phyloP scores from a whole-genome alignment of 1,140 invertebrate genomes.

The Bursaphelenchus mucronatus region DNA sequence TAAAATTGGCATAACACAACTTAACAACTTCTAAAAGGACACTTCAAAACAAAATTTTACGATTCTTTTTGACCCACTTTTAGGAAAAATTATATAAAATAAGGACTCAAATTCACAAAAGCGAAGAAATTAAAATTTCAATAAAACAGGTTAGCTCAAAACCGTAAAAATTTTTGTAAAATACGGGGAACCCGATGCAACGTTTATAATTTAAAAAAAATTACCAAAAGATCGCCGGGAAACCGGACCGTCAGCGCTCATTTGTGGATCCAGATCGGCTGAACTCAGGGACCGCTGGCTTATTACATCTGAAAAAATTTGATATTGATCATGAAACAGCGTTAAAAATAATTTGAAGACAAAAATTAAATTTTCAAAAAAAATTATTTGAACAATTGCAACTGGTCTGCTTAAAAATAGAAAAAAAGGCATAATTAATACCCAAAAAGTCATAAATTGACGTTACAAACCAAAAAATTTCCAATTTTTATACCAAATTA shows the following conservation, averaged over 20 bases:
- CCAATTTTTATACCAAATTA: no score
- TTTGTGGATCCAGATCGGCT: constrained; percentile 29
- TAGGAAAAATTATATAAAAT: no score
- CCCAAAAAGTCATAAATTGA: no score
- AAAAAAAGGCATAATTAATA: no score
- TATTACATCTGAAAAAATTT: constrained; percentile 32
- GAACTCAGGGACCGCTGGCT: constrained; percentile 31
- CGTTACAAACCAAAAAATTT: no score
- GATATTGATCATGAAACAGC: not conserved
- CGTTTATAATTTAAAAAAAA: constrained; percentile 4
- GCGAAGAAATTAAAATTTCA: not conserved
- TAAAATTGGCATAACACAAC: no score
- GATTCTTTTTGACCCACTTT: no score
- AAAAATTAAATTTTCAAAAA: not conserved
- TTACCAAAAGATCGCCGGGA: constrained; percentile 36
- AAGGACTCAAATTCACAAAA: constrained; percentile 8
- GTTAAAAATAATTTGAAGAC: not conserved
- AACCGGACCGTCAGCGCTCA: constrained; percentile 11
- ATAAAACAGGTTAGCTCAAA: not conserved
- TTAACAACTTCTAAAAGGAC: no score
- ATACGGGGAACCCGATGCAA: no score
- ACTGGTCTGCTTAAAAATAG: no score
- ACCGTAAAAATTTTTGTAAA: no score
- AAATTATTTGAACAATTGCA: not conserved
- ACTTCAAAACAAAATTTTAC: no score